These are phyloP conservation scores for Trichosurus vulpecula DNA, from an alignment of 2,797 vertebrate genomes.

Conservation along the genomic window DNA sequence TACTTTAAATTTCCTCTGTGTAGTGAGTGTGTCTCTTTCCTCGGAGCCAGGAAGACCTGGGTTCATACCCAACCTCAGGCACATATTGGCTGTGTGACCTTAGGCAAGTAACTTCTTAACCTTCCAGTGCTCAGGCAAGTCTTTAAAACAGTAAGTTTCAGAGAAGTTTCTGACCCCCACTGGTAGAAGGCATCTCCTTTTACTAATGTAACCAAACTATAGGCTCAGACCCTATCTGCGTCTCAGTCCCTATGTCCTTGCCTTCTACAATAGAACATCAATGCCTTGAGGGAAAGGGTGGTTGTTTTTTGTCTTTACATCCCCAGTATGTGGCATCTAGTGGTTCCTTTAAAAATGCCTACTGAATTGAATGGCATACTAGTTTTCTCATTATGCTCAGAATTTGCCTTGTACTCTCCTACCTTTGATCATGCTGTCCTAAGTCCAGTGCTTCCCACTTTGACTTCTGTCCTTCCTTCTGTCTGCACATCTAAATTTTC, in stretches of 20 bases:
- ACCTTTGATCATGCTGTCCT: too few relatives aligned
- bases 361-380: too few relatives aligned
- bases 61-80: not conserved
- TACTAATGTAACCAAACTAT: not conserved
- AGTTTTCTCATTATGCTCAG: too few relatives aligned
- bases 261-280: not conserved
- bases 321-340: not conserved
- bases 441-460: too few relatives aligned
- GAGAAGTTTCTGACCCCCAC: not conserved
- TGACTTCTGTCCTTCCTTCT: too few relatives aligned
- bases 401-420: not conserved
- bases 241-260: not conserved
- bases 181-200: not conserved
- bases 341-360: not conserved
- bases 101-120: not conserved
- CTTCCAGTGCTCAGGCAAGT: too few relatives aligned
- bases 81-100: not conserved
- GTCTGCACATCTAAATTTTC: not conserved
- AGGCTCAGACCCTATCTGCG: not conserved
- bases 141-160: not conserved
- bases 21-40: not conserved
- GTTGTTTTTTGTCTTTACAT: not conserved
- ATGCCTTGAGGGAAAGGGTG: not conserved
- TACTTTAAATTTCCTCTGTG: not conserved
- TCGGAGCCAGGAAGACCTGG: not conserved